A percentile compares a stretch with the other conserved stretches of the same genome.
phyloP scores from a whole-genome alignment of 2,113 vertebrate genomes.

The Murina feae region DNA sequence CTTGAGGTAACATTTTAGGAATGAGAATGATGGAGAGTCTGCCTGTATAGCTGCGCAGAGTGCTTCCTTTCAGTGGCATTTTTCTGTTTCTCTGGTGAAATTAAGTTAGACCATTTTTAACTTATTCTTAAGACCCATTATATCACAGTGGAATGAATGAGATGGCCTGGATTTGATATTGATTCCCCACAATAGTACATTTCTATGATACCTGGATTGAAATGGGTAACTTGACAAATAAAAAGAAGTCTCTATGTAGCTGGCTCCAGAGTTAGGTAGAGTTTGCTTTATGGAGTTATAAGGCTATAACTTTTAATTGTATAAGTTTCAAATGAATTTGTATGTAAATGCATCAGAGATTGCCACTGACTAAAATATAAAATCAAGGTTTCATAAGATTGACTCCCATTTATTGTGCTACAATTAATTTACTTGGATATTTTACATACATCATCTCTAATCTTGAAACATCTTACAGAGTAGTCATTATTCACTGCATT shows the following conservation, averaged over 20 bases:
- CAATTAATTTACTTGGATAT: neutral
- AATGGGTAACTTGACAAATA: neutral
- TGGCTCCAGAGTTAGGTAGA: neutral
- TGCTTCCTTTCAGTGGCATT: neutral
- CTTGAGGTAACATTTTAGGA: neutral
- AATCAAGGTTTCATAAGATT: neutral
- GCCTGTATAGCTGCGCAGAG: neutral
- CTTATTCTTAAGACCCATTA: neutral
- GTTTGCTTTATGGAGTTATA: neutral
- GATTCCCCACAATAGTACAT: neutral
- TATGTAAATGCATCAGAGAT: neutral
- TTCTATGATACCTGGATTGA: neutral
- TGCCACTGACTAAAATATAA: neutral
- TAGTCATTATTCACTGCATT: neutral
- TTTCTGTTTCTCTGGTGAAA: neutral
- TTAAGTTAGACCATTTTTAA: neutral
- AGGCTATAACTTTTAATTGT: neutral
- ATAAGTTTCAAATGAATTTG: neutral
- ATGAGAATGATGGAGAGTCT: too few species aligned
- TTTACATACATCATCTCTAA: neutral
- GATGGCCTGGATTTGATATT: neutral
- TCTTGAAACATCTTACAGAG: neutral
- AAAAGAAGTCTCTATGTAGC: neutral
- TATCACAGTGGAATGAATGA: neutral
- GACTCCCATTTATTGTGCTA: neutral